A percentile compares a stretch with the other conserved stretches of the same genome.
Evolutionary conservation across 2,888 invertebrate species (phyloP).

Genomic region (Sepioteuthis lessoniana): DNA sequence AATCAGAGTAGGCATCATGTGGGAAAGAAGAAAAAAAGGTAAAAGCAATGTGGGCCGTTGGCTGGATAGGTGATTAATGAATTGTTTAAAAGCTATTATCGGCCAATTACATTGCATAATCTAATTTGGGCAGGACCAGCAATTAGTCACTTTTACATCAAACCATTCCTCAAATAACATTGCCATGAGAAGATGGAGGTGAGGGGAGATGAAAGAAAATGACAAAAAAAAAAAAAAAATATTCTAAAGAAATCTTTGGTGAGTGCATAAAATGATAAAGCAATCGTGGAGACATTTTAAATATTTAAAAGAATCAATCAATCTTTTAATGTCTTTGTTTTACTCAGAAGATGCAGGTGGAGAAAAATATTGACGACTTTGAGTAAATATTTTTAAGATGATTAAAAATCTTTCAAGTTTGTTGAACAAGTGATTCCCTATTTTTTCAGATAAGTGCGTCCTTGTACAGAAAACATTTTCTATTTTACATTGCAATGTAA

Average conservation of each 20-base stretch:
- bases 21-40: not conserved
- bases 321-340: not conserved
- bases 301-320: not conserved
- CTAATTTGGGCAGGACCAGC: conserved; percentile 10
- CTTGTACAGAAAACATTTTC: not conserved
- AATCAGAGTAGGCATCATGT: not conserved
- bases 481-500: not conserved
- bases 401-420: not conserved
- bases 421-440: not conserved
- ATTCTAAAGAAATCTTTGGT: not conserved
- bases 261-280: not conserved
- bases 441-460: not conserved
- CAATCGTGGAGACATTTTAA: not conserved
- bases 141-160: conserved; percentile 9
- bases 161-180: conserved; percentile 1
- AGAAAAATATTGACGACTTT: not conserved
- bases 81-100: not conserved
- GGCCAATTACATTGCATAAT: conserved; percentile 9
- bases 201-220: not conserved
- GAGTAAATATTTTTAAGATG: not conserved
- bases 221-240: not conserved
- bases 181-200: not conserved
- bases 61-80: not conserved
- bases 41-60: not conserved
- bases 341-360: too few species aligned